Evolutionary conservation across 2,113 vertebrate genomes (phyloP), one percentile per base, ranked within the genome.

Genomic region (Cynopterus brachyotis): DNA sequence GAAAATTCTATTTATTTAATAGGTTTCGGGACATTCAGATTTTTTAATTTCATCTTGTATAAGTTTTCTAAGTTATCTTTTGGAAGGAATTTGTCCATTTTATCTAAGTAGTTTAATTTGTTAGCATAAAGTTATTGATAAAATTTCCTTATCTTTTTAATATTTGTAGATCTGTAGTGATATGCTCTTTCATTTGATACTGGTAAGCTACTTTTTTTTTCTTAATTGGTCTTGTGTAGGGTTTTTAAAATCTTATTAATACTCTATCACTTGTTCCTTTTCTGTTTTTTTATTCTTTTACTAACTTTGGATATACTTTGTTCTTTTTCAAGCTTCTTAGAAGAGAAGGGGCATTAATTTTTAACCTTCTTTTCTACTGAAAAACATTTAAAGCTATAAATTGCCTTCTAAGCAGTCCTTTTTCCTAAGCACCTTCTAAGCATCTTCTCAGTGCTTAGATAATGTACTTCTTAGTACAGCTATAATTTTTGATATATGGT

Each of bases 21-120:
- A n/a, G 35, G 32, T 57, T 62, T 66, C 57, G 17, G 47, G 62
- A 16, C 66, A 72, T 83, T 83, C 6, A 82, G 22, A 60, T 87
- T 88, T 76, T 83, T 37, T 35, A 73, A 1, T 59, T 85, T 78
- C 12, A 40, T 85, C n/a, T 81, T 40, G 9, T 37, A 69, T 93
- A 24, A 42, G 28, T 85, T 95, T 95, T 89, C 0, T 89, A 95
- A 90, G 35, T 89, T 75, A 64, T 40, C 79, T 85, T 85, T 80
- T 80, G 50, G 20, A 75, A 85, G 42, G 32, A 76, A 80, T 86
- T 47, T 86, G 30, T 82, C 59, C 40, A n/a, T 73, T 89, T 80
- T 73, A 50, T 80, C n/a, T 95, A 73, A 62, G 24, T 78, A 89
- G 32, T 88, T 83, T 42, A 70, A 83, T 88, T 69, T 86, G 24